Evolutionary conservation across 2,113 vertebrate genomes (phyloP).

Genomic region (Albula glossodonta): DNA sequence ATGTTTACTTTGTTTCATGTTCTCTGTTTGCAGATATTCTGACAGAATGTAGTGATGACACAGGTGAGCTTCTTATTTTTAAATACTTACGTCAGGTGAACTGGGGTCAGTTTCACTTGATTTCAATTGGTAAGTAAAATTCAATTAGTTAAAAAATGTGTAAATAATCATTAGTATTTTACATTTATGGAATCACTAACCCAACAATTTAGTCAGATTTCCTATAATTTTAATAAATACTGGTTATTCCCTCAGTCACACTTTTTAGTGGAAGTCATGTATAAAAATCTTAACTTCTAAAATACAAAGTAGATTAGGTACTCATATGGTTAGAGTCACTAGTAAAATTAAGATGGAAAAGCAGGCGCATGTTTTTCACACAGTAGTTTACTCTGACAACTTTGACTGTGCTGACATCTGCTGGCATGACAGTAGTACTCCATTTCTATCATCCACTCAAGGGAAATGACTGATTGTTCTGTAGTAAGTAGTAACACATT

Average conservation of each 20-base stretch:
- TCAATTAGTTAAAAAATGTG: too few relatives aligned
- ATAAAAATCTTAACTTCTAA: background rate
- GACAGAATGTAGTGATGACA: constrained; percentile 9
- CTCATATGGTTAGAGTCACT: background rate
- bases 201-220: background rate
- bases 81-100: background rate
- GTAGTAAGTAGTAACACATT: too few relatives aligned
- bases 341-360: background rate
- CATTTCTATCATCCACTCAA: background rate
- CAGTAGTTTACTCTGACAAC: background rate
- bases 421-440: background rate
- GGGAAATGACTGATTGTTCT: too few relatives aligned
- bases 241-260: background rate
- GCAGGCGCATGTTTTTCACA: background rate
- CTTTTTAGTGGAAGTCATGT: background rate
- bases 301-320: background rate
- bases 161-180: too few relatives aligned
- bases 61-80: constrained; percentile 27
- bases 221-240: background rate
- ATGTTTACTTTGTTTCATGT: background rate
- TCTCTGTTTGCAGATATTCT: constrained; percentile 42
- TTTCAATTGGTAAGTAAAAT: too few relatives aligned
- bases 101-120: too few relatives aligned
- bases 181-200: too few relatives aligned
- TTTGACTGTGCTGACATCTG: background rate